A percentile compares a stretch with the other conserved stretches of the same genome.
phyloP scores from a whole-genome alignment of 2,888 invertebrate species.

The Drymonia ruficornis region DNA sequence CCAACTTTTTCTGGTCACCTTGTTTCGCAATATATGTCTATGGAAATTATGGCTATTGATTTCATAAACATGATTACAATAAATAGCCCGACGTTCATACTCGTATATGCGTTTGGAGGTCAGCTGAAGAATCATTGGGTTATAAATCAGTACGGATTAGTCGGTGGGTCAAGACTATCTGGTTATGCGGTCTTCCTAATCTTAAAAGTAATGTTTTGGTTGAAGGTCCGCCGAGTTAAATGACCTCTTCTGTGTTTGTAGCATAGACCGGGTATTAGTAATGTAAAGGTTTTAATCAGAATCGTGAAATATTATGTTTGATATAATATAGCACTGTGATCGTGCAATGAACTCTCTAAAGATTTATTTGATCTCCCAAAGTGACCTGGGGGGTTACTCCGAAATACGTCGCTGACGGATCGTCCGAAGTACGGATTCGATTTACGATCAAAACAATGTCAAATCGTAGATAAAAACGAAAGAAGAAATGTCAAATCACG shows the following conservation, averaged over 20 bases:
- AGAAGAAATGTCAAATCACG: too few relatives aligned
- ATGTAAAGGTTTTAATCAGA: background rate
- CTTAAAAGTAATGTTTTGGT: conserved; percentile 11
- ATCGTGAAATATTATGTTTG: too few relatives aligned
- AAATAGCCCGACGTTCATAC: background rate
- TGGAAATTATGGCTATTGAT: conserved; percentile 9
- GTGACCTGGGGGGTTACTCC: too few relatives aligned
- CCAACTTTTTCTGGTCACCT: background rate
- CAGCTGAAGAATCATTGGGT: conserved; percentile 10
- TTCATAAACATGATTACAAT: background rate
- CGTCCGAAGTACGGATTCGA: too few relatives aligned
- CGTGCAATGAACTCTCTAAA: too few relatives aligned
- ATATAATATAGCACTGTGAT: background rate
- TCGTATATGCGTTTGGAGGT: conserved; percentile 10
- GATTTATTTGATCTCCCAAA: too few relatives aligned
- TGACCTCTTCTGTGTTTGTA: background rate
- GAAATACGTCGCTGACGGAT: too few relatives aligned
- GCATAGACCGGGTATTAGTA: background rate
- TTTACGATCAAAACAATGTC: too few relatives aligned
- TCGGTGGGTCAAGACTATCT: conserved; percentile 9
- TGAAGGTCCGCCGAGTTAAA: background rate
- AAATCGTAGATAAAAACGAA: too few relatives aligned
- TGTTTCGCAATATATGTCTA: background rate
- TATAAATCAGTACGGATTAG: conserved; percentile 33
- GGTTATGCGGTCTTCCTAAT: conserved; percentile 10